Percentiles rank a stretch among this genome's conserved stretches.
These are phyloP conservation scores for Ditula angustiorana DNA, from an alignment of 2,888 invertebrate genomes.

Conservation along the genomic window DNA sequence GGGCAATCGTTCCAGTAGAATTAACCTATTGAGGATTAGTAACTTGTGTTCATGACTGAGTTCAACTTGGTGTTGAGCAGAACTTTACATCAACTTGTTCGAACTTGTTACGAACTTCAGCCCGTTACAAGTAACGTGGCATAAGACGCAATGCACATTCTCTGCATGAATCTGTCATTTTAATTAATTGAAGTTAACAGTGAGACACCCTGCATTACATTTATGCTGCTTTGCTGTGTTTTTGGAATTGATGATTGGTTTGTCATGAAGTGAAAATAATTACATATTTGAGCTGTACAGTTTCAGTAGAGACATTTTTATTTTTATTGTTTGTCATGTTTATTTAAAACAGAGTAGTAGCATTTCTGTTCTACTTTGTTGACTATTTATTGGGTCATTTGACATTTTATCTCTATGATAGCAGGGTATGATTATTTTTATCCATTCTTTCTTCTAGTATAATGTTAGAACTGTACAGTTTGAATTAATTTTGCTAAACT, in stretches of 20 bases:
- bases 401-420: background rate
- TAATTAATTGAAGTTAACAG: no score
- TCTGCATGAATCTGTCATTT: no score
- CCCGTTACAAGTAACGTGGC: no score
- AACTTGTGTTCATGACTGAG: constrained; percentile 4
- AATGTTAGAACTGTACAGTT: constrained; percentile 30
- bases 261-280: background rate
- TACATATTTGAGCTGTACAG: constrained; percentile 22
- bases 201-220: no score
- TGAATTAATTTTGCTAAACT: constrained; percentile 17
- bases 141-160: no score
- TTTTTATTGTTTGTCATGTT: background rate
- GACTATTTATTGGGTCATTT: background rate
- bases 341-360: background rate
- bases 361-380: background rate
- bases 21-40: constrained; percentile 5
- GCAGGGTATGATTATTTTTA: constrained; percentile 10
- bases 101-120: no score
- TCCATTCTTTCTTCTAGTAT: background rate
- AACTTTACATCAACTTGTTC: no score
- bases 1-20: constrained; percentile 68
- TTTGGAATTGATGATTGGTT: no score
- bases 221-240: no score
- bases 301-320: background rate
- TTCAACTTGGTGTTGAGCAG: background rate